These are phyloP conservation scores for Brachionus koreanus DNA, from an alignment of 1,140 invertebrate genomes.

Conservation along the genomic window DNA sequence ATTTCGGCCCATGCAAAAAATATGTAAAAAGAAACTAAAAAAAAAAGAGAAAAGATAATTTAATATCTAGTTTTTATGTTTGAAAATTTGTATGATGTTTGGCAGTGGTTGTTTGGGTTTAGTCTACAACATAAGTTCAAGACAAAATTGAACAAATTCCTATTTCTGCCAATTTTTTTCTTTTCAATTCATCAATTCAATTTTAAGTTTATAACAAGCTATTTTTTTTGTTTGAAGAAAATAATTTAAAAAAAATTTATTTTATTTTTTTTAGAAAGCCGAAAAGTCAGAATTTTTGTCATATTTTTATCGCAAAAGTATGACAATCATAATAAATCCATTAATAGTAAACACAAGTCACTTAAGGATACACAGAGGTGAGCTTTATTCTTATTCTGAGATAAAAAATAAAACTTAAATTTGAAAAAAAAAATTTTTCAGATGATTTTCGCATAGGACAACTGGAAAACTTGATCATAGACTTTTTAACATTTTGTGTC, in stretches of 20 bases:
- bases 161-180: too few species aligned
- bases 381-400: neutral
- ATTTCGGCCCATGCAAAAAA: too few species aligned
- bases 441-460: slow-evolving; percentile 96
- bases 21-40: too few species aligned
- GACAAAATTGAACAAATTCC: too few species aligned
- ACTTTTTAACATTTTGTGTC: slow-evolving; percentile 97
- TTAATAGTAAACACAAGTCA: slow-evolving; percentile 81
- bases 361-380: slow-evolving; percentile 71
- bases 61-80: too few species aligned
- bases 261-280: slow-evolving; percentile 59
- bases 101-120: too few species aligned
- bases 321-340: slow-evolving; percentile 85
- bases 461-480: slow-evolving; percentile 84
- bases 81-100: too few species aligned
- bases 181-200: too few species aligned
- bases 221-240: slow-evolving; percentile 1
- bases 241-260: neutral
- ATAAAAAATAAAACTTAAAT: neutral
- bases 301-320: slow-evolving; percentile 97
- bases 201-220: too few species aligned
- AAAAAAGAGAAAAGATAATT: too few species aligned
- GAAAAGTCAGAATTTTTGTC: slow-evolving; percentile 96
- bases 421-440: slow-evolving; percentile 45
- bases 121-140: too few species aligned